Base-by-base conservation (phyloP, 2,888 invertebrate species). In the Sarcophaga rosellei region DNA sequence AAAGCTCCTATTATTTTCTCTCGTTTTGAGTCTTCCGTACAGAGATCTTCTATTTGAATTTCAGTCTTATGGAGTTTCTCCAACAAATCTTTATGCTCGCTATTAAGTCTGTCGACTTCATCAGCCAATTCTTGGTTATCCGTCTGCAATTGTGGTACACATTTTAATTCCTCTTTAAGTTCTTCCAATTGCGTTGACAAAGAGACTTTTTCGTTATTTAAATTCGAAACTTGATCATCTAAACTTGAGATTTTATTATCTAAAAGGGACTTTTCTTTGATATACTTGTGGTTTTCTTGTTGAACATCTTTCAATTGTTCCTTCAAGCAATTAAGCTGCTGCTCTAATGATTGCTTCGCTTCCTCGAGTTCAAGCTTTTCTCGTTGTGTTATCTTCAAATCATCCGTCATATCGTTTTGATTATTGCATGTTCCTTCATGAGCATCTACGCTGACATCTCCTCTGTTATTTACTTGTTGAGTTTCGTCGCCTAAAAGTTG, bases 51-150 rank as follows among this genome's bases (percentile, higher is more conserved):
- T 72, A 85, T 84, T 79, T 88, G 68, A 6, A 69, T 17, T 82
- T 88, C 80, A 62, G 84, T 25, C 35, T 61, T 78, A 53, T 59
- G 62, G 0, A 86, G 47, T 57, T 88, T 85, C 1, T 75, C 63
- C 61, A 74, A 65, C 1, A 84, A 8, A 66, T 80, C n/a, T 11
- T 68, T 35, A 20, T 69, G 65, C 44, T 86, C 80, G 4, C 6
- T 12, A n/a, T 81, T 76, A 15, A 84, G 44, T 59, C 81, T 77
- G 44, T 78, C 72, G 0, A 82, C 66, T 82, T 79, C 20, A 11
- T 81, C 45, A 3, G 57, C 17, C n/a, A 84, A 53, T 59, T 80
- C 17, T 57, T 74, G 35, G 10, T 76, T 78, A 81, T 62, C 77
- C 0, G 81, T 62, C 35, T 79, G 74, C 65, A 88, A 65, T 3